phyloP scores from a whole-genome alignment of 2,797 vertebrate genomes.

The Acanthornis magna region DNA sequence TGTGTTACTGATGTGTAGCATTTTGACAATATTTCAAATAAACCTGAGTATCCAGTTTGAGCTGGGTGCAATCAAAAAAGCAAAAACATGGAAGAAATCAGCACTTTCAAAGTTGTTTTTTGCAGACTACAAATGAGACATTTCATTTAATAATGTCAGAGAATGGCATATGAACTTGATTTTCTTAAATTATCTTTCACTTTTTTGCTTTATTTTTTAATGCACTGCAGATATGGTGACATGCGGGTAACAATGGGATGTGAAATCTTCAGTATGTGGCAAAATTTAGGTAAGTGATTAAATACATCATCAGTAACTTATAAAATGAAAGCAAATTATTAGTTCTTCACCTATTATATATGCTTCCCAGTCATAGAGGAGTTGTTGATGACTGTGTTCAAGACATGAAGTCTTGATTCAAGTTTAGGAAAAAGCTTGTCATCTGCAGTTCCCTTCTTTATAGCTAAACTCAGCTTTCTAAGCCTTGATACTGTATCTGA shows the following conservation, averaged over 20 bases:
- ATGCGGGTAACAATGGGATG: slow-evolving; percentile 99
- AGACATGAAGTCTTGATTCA: neutral
- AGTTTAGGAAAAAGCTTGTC: neutral
- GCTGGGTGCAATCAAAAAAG: neutral
- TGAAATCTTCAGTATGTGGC: slow-evolving; percentile 99
- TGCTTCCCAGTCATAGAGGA: neutral
- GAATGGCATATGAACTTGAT: neutral
- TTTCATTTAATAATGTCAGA: neutral
- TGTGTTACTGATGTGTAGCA: neutral
- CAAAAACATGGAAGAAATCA: neutral
- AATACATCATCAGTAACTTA: neutral
- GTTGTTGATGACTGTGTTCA: neutral
- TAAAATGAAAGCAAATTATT: neutral
- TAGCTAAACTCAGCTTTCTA: neutral
- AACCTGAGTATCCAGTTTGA: neutral
- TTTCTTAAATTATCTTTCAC: neutral
- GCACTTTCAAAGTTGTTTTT: neutral
- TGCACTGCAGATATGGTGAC: slow-evolving; percentile 87
- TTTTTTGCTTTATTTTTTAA: neutral
- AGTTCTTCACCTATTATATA: neutral
- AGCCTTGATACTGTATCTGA: neutral
- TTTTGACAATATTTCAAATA: neutral
- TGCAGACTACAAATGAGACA: neutral
- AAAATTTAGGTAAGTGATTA: slow-evolving; percentile 89
- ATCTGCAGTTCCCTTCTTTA: neutral